A percentile compares a stretch with the other conserved stretches of the same genome.
Conservation (phyloP, 1,140 invertebrate species). For the Zaprionus ornatus region DNA sequence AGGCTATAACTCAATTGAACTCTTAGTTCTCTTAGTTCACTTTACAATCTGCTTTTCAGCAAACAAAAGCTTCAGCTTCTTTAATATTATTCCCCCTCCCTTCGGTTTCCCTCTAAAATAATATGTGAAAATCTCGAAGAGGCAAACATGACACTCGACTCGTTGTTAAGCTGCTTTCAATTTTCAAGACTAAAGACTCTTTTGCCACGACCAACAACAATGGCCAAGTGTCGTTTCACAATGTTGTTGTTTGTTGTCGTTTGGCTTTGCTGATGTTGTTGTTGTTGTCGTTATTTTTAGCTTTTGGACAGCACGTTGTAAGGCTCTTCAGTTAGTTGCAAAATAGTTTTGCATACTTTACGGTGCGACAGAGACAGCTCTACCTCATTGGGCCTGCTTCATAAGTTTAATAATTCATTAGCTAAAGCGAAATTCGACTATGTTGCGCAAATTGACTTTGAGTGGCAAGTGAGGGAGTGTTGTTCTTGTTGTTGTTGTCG, state of each 20-base stretch:
- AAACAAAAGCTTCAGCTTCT: neutral
- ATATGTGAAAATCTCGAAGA: neutral
- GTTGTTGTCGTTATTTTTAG: slow-evolving; percentile 8
- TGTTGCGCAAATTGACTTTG: slow-evolving; percentile 39
- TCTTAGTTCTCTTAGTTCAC: neutral
- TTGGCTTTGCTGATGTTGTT: neutral
- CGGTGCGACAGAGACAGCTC: slow-evolving; percentile 5
- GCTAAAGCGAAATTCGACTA: slow-evolving; percentile 35
- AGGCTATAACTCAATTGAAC: neutral
- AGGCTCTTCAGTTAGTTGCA: slow-evolving; percentile 31
- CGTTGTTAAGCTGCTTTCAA: neutral
- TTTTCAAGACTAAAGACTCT: neutral
- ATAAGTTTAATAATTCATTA: slow-evolving; percentile 56
- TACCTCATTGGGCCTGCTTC: slow-evolving; percentile 23
- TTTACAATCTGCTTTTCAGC: neutral
- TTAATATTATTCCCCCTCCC: neutral
- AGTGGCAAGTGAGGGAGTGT: slow-evolving; percentile 40
- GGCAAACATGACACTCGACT: neutral
- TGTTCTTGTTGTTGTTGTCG: neutral
- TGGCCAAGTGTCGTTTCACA: neutral
- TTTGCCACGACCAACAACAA: neutral
- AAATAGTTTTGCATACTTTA: slow-evolving; percentile 49
- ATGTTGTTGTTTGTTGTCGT: neutral
- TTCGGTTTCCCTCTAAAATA: neutral
- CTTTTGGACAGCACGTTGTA: slow-evolving; percentile 10